Percentiles rank a stretch among this genome's conserved stretches.
These are phyloP conservation scores for Dugesia japonica DNA, from an alignment of 2,888 invertebrate species.

Conservation along the genomic window DNA sequence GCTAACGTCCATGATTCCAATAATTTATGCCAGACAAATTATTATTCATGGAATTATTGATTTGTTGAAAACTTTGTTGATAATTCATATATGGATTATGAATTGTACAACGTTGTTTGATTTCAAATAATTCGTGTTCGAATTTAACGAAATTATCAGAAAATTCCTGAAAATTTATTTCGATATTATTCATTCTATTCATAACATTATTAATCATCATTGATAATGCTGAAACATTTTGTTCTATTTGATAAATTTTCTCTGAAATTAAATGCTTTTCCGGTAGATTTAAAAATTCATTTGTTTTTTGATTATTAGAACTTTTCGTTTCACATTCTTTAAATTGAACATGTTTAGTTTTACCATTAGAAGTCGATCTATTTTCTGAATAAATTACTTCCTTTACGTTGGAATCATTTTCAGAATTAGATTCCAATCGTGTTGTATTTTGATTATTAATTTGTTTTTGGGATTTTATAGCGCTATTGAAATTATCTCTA, in stretches of 20 bases:
- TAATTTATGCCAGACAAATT: not conserved
- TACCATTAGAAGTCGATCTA: not conserved
- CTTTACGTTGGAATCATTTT: not conserved
- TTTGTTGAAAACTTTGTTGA: not conserved
- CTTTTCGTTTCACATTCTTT: not conserved
- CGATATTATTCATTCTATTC: not conserved
- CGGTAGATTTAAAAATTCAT: not conserved
- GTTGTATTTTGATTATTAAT: not conserved
- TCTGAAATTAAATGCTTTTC: not conserved
- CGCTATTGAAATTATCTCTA: not conserved
- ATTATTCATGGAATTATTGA: not conserved
- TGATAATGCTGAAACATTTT: not conserved
- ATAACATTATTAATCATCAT: not conserved
- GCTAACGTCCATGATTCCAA: not conserved
- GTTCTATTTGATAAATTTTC: not conserved
- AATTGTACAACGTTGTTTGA: not conserved
- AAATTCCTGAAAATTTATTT: not conserved
- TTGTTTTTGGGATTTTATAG: not conserved
- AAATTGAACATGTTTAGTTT: not conserved
- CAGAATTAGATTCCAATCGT: not conserved
- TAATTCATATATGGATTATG: not conserved
- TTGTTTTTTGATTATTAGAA: not conserved
- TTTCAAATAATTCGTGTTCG: not conserved
- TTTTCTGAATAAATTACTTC: not conserved
- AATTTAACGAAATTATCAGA: not conserved